Conservation (phyloP, 2,888 invertebrate genomes). For the Ganaspis brasiliensis region DNA sequence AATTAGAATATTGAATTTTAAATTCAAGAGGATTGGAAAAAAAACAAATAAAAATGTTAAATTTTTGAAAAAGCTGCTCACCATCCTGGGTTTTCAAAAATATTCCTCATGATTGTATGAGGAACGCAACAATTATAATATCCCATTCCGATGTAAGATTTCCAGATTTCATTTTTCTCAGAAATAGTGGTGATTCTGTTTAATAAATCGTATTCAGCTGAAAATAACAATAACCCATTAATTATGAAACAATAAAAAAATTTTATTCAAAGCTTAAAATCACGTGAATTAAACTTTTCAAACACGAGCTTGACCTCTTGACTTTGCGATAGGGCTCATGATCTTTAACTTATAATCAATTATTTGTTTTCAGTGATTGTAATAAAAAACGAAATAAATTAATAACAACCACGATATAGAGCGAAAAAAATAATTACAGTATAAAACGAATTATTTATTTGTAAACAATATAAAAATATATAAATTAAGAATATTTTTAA, state of each 20-base stretch:
- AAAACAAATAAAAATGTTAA: neutral
- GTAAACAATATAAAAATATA: no score
- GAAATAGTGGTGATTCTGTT: constrained; percentile 89
- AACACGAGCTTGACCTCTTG: constrained; percentile 66
- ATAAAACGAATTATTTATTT: no score
- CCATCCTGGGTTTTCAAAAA: constrained; percentile 99
- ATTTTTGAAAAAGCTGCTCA: constrained; percentile 77
- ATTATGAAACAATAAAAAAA: neutral
- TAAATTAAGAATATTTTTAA: no score
- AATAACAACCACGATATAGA: no score
- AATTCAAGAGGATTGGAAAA: no score
- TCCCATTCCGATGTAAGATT: constrained; percentile 99
- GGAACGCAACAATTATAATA: constrained; percentile 99
- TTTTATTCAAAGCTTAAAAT: constrained; percentile 49
- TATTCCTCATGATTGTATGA: constrained; percentile 96
- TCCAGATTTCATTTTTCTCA: constrained; percentile 95
- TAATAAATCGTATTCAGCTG: constrained; percentile 96
- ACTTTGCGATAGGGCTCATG: constrained; percentile 58
- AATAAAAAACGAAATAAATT: no score
- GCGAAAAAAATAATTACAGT: neutral
- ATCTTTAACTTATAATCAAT: constrained; percentile 19
- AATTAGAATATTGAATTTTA: no score
- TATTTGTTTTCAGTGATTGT: constrained; percentile 38
- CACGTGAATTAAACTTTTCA: constrained; percentile 67
- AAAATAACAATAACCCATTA: constrained; percentile 67